Conservation (phyloP, 2,113 vertebrate genomes). For the Bolborhynchus lineola region DNA sequence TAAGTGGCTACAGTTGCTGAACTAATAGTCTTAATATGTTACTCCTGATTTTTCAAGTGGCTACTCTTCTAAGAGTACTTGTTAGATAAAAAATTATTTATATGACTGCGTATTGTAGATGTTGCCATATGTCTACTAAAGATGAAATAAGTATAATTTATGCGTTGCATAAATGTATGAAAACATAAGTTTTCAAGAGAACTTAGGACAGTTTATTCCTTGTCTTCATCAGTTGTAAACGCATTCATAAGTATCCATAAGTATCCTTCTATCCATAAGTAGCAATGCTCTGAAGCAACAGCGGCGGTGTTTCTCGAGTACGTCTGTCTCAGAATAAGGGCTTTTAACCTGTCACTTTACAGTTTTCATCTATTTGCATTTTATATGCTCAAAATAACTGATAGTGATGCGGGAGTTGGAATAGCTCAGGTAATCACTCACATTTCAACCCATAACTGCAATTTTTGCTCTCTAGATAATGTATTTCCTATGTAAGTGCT, state of each 20-base stretch:
- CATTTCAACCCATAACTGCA: not conserved
- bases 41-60: not conserved
- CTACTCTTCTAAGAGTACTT: not conserved
- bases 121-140: accelerated
- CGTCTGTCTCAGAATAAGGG: not conserved
- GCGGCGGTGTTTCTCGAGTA: not conserved
- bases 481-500: not conserved
- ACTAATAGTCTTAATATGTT: not conserved
- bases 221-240: not conserved
- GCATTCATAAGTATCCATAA: not conserved
- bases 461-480: not conserved
- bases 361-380: not conserved
- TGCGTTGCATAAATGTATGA: not conserved
- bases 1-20: not conserved
- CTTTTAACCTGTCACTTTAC: slow-evolving; percentile 23
- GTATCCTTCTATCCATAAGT: not conserved
- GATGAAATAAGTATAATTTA: not conserved
- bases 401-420: not conserved
- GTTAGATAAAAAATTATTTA: not conserved
- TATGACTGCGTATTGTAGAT: accelerated
- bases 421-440: not conserved
- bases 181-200: not conserved
- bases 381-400: not conserved
- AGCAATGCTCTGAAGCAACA: not conserved
- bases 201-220: not conserved